Evolutionary conservation across 1,140 invertebrate species (phyloP).

Genomic region (Drosophila insularis): DNA sequence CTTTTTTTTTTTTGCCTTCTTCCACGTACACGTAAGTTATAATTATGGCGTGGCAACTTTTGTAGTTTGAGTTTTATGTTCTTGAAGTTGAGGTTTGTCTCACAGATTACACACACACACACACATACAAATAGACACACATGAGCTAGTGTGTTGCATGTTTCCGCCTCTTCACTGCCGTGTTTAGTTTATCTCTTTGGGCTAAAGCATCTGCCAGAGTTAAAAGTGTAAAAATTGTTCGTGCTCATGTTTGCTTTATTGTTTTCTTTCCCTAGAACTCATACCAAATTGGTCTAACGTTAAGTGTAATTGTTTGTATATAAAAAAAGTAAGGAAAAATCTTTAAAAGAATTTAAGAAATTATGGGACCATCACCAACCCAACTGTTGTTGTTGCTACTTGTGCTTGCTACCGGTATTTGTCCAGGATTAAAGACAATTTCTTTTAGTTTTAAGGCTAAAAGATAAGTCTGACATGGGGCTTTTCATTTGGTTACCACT

Average conservation of each 20-base stretch:
- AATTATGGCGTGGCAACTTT: conserved; percentile 53
- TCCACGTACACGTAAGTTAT: conserved; percentile 53
- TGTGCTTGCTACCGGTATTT: conserved; percentile 6
- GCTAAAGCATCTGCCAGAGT: conserved; percentile 3
- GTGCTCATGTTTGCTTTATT: conserved; percentile 19
- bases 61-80: conserved; percentile 51
- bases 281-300: conserved; percentile 8
- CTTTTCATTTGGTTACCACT: background rate
- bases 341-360: conserved; percentile 1
- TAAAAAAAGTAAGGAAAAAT: background rate
- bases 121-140: background rate
- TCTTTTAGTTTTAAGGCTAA: background rate
- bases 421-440: background rate
- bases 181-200: conserved; percentile 20
- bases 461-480: background rate
- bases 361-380: background rate
- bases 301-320: conserved; percentile 1
- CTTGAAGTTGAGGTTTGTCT: conserved; percentile 47
- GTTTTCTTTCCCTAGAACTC: conserved; percentile 14
- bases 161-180: conserved; percentile 23
- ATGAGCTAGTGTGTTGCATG: conserved; percentile 20
- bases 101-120: conserved; percentile 9
- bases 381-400: background rate
- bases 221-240: conserved; percentile 12
- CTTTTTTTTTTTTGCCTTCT: conserved; percentile 24